These are phyloP conservation scores for Clarias magur DNA, from an alignment of 2,113 vertebrate species.

Conservation along the genomic window DNA sequence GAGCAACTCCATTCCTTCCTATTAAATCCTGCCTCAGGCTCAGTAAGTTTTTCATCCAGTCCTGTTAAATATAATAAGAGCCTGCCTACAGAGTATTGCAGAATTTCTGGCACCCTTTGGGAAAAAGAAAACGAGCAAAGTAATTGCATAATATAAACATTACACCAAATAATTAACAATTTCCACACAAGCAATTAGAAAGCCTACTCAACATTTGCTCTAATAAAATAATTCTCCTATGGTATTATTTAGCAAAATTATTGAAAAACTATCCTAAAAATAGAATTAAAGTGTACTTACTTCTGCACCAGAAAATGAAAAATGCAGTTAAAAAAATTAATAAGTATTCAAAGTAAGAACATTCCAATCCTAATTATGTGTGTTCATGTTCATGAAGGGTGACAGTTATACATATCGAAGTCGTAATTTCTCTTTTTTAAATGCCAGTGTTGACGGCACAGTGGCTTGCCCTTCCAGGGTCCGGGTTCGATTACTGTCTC, in stretches of 20 bases:
- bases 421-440: not conserved
- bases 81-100: not conserved
- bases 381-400: not conserved
- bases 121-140: not conserved
- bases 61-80: slow-evolving; percentile 11
- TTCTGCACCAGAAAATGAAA: not conserved
- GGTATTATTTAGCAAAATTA: not conserved
- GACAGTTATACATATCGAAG: not conserved
- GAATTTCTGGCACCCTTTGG: not conserved
- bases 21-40: not conserved
- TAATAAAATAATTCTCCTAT: not conserved
- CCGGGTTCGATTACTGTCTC: no score
- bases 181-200: not conserved
- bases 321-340: not conserved
- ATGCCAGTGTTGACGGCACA: not conserved
- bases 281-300: not conserved
- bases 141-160: not conserved
- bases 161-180: not conserved
- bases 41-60: slow-evolving; percentile 3
- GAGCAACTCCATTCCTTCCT: not conserved
- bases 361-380: not conserved
- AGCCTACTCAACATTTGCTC: not conserved
- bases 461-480: no score
- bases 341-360: not conserved
- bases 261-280: not conserved